Conservation (phyloP, 2,888 invertebrate genomes). For the Cosmia pyralina region DNA sequence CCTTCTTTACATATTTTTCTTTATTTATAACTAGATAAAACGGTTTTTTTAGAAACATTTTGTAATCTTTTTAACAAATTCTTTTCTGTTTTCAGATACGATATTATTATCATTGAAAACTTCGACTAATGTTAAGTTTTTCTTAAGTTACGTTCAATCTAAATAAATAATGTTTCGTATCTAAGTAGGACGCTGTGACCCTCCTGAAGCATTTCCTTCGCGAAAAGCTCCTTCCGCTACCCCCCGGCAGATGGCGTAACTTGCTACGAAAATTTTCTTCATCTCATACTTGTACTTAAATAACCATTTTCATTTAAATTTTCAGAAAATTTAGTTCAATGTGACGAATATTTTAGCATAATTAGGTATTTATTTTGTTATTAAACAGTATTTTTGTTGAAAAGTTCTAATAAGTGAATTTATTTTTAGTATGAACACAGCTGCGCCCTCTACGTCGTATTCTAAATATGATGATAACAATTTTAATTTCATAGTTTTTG, state of each 20-base stretch:
- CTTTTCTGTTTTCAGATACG: constrained; percentile 35
- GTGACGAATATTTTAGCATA: background rate
- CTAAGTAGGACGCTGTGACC: constrained; percentile 54
- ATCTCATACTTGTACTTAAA: constrained; percentile 8
- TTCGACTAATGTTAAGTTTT: background rate
- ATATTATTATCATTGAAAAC: background rate
- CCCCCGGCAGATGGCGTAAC: constrained; percentile 85
- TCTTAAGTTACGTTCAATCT: constrained; percentile 6
- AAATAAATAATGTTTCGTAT: constrained; percentile 64
- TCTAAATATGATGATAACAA: background rate
- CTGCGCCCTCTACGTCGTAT: constrained; percentile 37
- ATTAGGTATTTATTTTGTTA: background rate
- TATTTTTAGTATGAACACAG: background rate
- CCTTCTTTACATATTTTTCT: constrained; percentile 38
- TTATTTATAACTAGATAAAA: constrained; percentile 6
- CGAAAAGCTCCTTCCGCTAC: constrained; percentile 75
- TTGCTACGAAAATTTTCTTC: constrained; percentile 61
- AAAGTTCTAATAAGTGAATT: background rate
- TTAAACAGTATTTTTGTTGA: too few species aligned
- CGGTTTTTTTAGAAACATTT: background rate
- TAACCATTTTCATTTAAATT: background rate
- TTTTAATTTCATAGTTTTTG: background rate
- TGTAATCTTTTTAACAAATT: background rate
- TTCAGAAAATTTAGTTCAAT: background rate
- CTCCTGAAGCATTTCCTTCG: constrained; percentile 45